A percentile compares a stretch with the other conserved stretches of the same genome.
Evolutionary conservation across 2,113 vertebrate genomes (phyloP).

Genomic region (Poicephalus meyeri): DNA sequence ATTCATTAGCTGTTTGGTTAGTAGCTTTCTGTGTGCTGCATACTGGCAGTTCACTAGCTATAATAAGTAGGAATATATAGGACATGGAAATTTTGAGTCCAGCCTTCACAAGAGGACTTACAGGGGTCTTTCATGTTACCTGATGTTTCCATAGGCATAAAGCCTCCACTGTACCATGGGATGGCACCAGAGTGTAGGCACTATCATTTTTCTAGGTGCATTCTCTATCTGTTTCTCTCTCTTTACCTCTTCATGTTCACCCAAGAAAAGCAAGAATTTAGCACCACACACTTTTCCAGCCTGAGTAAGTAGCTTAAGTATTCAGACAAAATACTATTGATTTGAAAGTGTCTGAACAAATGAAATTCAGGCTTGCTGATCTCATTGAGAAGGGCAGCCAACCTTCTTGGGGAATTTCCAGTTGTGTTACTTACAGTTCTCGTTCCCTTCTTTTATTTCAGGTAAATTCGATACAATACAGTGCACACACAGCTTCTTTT

Average conservation of each 20-base stretch:
- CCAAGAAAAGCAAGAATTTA: not conserved
- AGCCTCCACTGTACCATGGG: not conserved
- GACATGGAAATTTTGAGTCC: not conserved
- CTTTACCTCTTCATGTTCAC: not conserved
- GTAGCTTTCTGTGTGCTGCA: not conserved
- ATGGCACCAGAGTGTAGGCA: not conserved
- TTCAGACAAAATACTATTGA: constrained; percentile 48
- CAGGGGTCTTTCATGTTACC: not conserved
- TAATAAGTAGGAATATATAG: not conserved
- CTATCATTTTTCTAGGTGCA: not conserved
- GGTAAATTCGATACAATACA: not conserved
- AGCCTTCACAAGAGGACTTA: not conserved
- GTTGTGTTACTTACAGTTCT: not conserved
- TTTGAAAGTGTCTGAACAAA: constrained; percentile 25
- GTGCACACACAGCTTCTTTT: not conserved
- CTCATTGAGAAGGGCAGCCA: constrained; percentile 24
- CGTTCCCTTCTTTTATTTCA: constrained; percentile 17
- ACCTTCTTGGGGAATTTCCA: not conserved
- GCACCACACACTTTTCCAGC: not conserved
- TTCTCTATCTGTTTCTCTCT: not conserved
- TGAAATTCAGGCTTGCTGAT: not conserved
- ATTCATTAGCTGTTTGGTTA: not conserved
- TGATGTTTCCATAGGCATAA: not conserved
- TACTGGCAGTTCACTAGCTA: not conserved
- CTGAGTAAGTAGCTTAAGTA: constrained; percentile 39